Evolutionary conservation across 2,113 vertebrate genomes (phyloP), one percentile per base, ranked within the genome.

Genomic region (Centropristis striata): DNA sequence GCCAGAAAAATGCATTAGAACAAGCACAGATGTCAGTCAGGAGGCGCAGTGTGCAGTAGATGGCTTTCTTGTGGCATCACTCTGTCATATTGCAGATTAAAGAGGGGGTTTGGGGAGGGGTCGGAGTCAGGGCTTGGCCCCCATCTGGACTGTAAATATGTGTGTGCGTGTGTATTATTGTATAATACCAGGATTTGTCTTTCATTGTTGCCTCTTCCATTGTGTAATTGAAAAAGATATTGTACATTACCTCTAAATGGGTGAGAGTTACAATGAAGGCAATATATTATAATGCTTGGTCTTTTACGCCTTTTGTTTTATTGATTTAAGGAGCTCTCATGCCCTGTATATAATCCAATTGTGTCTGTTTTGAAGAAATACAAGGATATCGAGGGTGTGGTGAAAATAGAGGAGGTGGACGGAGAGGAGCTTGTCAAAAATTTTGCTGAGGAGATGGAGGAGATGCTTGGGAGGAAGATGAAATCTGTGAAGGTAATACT

Each of bases 401-500:
- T 99, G 91, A 96, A 94, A 86, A 96, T 99, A 39, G 91, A 97
- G 86, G 97, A 97, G 82, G 96, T 99, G 84, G 94, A 98, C 0
- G 98, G 98, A n/a, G 82, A 96, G 78, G 96, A 97, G 78, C 94
- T 99, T 82, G 98, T 97, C 76, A 96, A 92, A 90, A 96, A 93
- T 84, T 97, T 98, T 92, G 97, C 97, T 0, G 96, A 97, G 75
- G 96, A 98, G 90, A 99, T 99, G 98, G 97, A 98, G 90, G 95
- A 89, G 80, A 99, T 98, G 98, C 95, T 99, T 5, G 95, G 94
- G 69, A 96, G 98, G 84, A 99, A 99, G 86, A 97, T 97, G 13
- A 96, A 98, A 87, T 97, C 97, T 0, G 96, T 98, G 3, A 94
- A 99, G 96, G 98, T 99, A 85, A 60, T 25, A 8, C 16, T 63